phyloP scores from a whole-genome alignment of 2,888 invertebrate species.

The Elegia similella region DNA sequence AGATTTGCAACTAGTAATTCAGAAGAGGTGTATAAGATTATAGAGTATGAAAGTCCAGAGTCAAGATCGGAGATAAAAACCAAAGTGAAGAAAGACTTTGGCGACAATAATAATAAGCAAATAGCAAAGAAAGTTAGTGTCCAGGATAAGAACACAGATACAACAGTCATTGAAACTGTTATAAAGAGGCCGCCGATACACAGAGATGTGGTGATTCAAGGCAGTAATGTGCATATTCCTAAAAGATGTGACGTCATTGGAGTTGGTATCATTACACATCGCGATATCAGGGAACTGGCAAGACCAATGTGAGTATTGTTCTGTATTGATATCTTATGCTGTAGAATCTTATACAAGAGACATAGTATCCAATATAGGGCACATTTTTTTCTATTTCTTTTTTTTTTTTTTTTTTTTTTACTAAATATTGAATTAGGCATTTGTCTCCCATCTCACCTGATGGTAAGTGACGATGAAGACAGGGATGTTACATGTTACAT shows the following conservation, averaged over 20 bases:
- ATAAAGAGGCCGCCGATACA: constrained; percentile 34
- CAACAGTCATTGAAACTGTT: constrained; percentile 39
- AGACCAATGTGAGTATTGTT: constrained; percentile 56
- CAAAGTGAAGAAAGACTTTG: constrained; percentile 31
- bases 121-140: constrained; percentile 38
- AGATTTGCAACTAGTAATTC: constrained; percentile 46
- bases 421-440: too few species aligned
- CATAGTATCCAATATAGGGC: too few species aligned
- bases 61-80: constrained; percentile 32
- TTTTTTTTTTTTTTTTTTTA: too few species aligned
- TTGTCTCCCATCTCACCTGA: too few species aligned
- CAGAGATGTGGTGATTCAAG: constrained; percentile 52
- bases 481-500: too few species aligned
- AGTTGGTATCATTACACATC: constrained; percentile 58
- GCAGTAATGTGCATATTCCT: constrained; percentile 45
- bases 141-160: constrained; percentile 37
- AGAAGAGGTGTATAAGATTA: constrained; percentile 63
- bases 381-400: too few species aligned
- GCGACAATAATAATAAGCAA: constrained; percentile 39
- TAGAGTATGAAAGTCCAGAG: constrained; percentile 60
- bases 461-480: too few species aligned
- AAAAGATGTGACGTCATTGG: constrained; percentile 54
- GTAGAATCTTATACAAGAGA: too few species aligned
- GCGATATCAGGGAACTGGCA: constrained; percentile 40
- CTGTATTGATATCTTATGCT: background rate